Evolutionary conservation across 2,797 vertebrate species (phyloP).

Genomic region (Pseudopleuronectes americanus): DNA sequence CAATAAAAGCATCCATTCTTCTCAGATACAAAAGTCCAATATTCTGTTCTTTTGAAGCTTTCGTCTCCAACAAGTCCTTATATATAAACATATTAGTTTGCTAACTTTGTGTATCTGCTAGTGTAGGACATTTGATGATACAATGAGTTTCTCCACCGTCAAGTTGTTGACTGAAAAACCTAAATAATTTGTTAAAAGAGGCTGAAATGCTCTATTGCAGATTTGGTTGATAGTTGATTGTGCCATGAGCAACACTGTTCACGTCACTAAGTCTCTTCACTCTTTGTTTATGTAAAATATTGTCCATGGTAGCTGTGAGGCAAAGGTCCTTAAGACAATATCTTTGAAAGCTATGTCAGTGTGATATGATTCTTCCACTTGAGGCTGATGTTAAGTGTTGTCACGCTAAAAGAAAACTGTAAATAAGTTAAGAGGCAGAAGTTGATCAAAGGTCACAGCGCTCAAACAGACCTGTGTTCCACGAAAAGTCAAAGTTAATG

Average conservation of each 20-base stretch:
- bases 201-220: no score
- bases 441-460: conserved; percentile 3
- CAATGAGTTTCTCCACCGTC: no score
- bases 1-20: no score
- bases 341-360: not conserved
- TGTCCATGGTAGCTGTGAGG: not conserved
- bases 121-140: not conserved
- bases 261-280: not conserved
- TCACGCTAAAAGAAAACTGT: not conserved
- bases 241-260: not conserved
- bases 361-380: not conserved
- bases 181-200: no score
- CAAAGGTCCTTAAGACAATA: not conserved
- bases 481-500: not conserved
- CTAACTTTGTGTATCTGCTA: not conserved
- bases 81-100: not conserved
- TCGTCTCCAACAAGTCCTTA: not conserved
- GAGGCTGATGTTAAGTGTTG: no score
- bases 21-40: not conserved
- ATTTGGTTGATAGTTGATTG: no score
- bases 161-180: no score
- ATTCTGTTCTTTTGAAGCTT: not conserved
- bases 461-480: not conserved
- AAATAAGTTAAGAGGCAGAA: not conserved
- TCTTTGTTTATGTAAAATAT: not conserved